Conservation (phyloP, 2,797 vertebrate genomes). For the Pantherophis alleghaniensis region DNA sequence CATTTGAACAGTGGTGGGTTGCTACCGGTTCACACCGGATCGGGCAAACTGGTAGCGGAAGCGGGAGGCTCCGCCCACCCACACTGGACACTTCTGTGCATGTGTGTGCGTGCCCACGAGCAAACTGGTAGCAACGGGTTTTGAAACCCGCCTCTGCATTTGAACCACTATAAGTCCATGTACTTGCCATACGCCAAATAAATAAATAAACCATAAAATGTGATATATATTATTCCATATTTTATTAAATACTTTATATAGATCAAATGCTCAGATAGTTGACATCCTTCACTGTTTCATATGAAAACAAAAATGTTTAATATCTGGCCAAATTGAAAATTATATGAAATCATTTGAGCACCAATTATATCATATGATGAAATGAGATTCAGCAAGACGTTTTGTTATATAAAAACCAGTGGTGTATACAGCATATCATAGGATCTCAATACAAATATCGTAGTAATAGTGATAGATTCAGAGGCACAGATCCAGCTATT, state of each 20-base stretch:
- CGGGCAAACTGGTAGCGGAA: too few relatives aligned
- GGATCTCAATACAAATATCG: background rate
- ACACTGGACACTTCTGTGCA: too few relatives aligned
- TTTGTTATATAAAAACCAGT: conserved; percentile 1
- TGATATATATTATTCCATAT: background rate
- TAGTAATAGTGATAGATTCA: background rate
- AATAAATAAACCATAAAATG: too few relatives aligned
- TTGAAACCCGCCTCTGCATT: too few relatives aligned
- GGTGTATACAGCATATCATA: background rate
- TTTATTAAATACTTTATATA: background rate
- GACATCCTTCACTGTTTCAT: background rate
- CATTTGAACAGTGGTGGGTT: too few relatives aligned
- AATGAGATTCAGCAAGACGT: background rate
- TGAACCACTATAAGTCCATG: too few relatives aligned
- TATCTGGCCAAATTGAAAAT: background rate
- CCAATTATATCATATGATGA: background rate
- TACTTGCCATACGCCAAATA: too few relatives aligned
- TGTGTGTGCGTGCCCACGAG: too few relatives aligned
- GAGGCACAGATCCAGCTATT: background rate
- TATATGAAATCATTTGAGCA: background rate
- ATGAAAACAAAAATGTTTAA: background rate
- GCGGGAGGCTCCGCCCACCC: too few relatives aligned
- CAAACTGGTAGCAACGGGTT: too few relatives aligned
- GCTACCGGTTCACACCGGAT: too few relatives aligned
- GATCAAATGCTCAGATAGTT: background rate